Percentiles rank a stretch among this genome's conserved stretches.
phyloP scores from a whole-genome alignment of 1,140 invertebrate genomes.

The Meloidogyne chitwoodi region DNA sequence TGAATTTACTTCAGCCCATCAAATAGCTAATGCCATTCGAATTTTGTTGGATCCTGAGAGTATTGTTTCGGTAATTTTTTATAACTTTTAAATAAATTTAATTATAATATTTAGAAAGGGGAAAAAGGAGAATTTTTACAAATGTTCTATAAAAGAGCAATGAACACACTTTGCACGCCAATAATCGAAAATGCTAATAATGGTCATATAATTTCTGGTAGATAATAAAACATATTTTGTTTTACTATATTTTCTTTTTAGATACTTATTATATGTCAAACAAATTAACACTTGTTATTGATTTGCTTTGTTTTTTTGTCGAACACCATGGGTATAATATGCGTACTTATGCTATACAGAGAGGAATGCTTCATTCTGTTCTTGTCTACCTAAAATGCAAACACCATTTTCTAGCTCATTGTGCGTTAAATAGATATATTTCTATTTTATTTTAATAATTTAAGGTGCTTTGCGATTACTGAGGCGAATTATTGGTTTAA shows the following conservation, averaged over 20 bases:
- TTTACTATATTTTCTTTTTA: constrained; percentile 45
- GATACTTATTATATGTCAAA: constrained; percentile 95
- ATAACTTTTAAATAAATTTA: neutral
- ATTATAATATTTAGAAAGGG: constrained; percentile 68
- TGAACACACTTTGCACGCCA: constrained; percentile 67
- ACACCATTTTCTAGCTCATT: constrained; percentile 93
- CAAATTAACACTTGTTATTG: constrained; percentile 84
- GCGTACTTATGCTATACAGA: constrained; percentile 93
- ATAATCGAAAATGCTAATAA: constrained; percentile 50
- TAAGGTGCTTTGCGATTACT: constrained; percentile 83
- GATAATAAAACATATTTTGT: neutral
- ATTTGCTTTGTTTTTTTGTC: constrained; percentile 97
- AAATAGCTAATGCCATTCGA: constrained; percentile 70
- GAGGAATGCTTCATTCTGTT: constrained; percentile 87
- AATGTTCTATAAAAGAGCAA: constrained; percentile 97
- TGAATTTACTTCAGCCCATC: constrained; percentile 81
- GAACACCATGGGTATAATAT: constrained; percentile 84
- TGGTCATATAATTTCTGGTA: constrained; percentile 31
- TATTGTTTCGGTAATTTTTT: constrained; percentile 71
- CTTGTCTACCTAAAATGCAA: constrained; percentile 92
- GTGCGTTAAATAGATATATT: constrained; percentile 64
- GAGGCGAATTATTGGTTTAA: constrained; percentile 90
- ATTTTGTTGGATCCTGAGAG: constrained; percentile 95
- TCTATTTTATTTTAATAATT: neutral
- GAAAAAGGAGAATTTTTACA: constrained; percentile 96